Evolutionary conservation across 2,888 invertebrate genomes (phyloP).

Genomic region (Macaria notata): DNA sequence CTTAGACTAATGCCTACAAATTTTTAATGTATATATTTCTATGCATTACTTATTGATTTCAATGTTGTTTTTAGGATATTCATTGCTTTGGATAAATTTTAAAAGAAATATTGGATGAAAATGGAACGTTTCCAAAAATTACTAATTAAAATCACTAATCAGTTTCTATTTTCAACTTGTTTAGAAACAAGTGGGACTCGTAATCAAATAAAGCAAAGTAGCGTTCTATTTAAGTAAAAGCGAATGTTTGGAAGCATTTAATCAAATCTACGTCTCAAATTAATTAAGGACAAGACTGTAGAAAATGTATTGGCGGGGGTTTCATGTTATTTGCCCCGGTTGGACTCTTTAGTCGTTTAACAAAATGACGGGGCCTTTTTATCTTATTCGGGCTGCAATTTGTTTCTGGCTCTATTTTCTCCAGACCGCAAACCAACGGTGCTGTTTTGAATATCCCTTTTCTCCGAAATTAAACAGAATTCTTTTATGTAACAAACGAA

Average conservation of each 20-base stretch:
- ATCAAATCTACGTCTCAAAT: slow-evolving; percentile 17
- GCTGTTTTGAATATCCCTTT: slow-evolving; percentile 70
- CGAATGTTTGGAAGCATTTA: not conserved
- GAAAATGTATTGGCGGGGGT: slow-evolving; percentile 43
- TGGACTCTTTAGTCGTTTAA: slow-evolving; percentile 69
- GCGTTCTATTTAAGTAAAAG: too few relatives aligned
- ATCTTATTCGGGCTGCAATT: slow-evolving; percentile 76
- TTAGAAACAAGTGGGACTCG: too few relatives aligned
- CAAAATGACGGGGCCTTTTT: slow-evolving; percentile 79
- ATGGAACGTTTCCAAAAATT: too few relatives aligned
- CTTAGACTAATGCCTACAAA: too few relatives aligned
- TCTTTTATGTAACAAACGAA: slow-evolving; percentile 32
- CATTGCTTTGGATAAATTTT: not conserved
- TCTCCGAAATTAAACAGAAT: slow-evolving; percentile 63
- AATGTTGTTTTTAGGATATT: too few relatives aligned
- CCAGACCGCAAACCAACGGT: slow-evolving; percentile 65
- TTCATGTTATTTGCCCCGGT: slow-evolving; percentile 59
- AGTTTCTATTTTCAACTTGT: too few relatives aligned
- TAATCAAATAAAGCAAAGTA: not conserved
- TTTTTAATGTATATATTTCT: too few relatives aligned
- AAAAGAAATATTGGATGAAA: too few relatives aligned
- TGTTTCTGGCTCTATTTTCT: slow-evolving; percentile 74
- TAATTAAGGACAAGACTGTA: slow-evolving; percentile 20
- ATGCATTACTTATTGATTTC: too few relatives aligned
- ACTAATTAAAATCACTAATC: too few relatives aligned